Evolutionary conservation across 2,113 vertebrate genomes (phyloP), one percentile per base, ranked within the genome.

Genomic region (Bujurquina vittata): DNA sequence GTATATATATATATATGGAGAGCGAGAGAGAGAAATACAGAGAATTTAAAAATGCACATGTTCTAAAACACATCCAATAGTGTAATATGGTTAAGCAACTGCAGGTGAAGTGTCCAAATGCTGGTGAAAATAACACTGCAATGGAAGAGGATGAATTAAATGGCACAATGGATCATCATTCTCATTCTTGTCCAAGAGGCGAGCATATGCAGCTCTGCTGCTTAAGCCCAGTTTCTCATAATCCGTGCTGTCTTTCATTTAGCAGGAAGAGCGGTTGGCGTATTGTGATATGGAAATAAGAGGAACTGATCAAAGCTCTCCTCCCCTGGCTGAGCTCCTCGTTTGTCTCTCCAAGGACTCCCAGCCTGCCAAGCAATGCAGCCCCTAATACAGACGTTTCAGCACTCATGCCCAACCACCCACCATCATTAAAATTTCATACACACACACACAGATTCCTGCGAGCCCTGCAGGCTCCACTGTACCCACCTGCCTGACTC

Each of bases 271-370:
- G 83, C 10, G 57, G 80, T 92, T 73, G 86, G 90, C 63, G 60
- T 88, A 81, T 88, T 82, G 91, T 87, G 87, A 91, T 94, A 93
- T 94, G 94, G 93, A 93, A 94, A 93, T 90, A 86, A 84, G 88
- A 90, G 72, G 67, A 90, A 87, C 88, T 92, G 92, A 94, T 94
- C 93, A 94, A 94, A 94, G 93, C 91, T 88, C 89, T 83, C 84
- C 88, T 91, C 87, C 86, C 86, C 86, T 92, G 91, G 93, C 92
- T 87, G 90, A 87, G 85, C 84, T 82, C 87, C 84, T 87, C 93
- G 84, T 92, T 90, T 62, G 83, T 88, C 87, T 92, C 90, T 91
- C 93, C 89, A 76, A 91, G 93, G 92, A 91, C 86, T 87, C 79
- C 56, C 67, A 26, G 83, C 88, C 86, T 91, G 93, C 91, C 90